Evolutionary conservation across 2,797 vertebrate species (phyloP), one percentile per base, ranked within the genome.

Genomic region (Hyperoplus immaculatus): DNA sequence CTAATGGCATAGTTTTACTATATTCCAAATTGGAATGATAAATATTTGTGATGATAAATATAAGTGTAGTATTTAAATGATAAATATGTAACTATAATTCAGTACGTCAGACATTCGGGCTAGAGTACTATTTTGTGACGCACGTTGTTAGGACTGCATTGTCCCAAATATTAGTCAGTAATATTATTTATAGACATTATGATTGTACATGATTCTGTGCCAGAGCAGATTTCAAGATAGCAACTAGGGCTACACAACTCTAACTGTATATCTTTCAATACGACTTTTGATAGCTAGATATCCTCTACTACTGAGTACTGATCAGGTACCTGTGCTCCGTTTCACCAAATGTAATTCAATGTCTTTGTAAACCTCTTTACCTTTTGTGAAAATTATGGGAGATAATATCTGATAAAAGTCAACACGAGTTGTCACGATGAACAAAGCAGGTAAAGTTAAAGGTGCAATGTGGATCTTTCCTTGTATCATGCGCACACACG

Each of bases 1-100:
- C 0, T 61, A 14, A 21, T 57, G 13, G 46, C 4, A 29, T 13
- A 15, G 7, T 69, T 15, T 49, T 4, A 46, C 12, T 57, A 4
- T 72, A 29, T 79, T 85, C 75, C 77, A 81, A 55, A 67, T 77
- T 77, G 38, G 60, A 82, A 84, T 72, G 42, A 59, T 71, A 11
- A 1, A 21, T 79, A 54, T 77, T 43, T 69, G n/a, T 68, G 29
- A 29, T 29, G 29, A 29, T 29, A 29, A 29, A 29, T 29, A 29
- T 54, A 10, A 56, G 16, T 63, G 11, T 51, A 54, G n/a, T 49
- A 4, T 21, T 13, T 29, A 29, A 15, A 13, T 51, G 42, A 45
- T n/a, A 59, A 14, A 47, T 15, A 16, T 58, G 6, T 0, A 9
- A 41, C 13, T 56, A 14, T 49, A 66, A 67, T 53, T 62, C 46